Evolutionary conservation across 2,888 invertebrate species (phyloP).

Genomic region (Ectobius pallidus): DNA sequence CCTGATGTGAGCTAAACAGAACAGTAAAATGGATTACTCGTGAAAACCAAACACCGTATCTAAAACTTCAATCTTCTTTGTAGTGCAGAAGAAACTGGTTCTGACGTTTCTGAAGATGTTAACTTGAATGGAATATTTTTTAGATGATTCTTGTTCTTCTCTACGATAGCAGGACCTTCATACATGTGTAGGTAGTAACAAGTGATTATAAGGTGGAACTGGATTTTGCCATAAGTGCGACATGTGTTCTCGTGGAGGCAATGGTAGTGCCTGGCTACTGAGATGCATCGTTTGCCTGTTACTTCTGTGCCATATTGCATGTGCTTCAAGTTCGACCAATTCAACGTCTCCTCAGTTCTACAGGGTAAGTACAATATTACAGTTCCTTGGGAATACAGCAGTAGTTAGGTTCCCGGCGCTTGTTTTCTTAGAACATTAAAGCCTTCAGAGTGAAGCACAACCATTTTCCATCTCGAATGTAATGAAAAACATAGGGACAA

Average conservation of each 20-base stretch:
- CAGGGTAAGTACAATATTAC: constrained; percentile 13
- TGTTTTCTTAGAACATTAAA: no score
- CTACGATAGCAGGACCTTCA: background rate
- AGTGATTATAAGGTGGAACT: no score
- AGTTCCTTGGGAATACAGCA: no score
- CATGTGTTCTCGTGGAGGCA: no score
- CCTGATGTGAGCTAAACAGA: background rate
- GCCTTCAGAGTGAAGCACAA: no score
- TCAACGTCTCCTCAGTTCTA: background rate
- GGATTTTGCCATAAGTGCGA: no score
- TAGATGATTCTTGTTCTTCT: background rate
- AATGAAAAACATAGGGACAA: no score
- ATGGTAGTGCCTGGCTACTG: background rate
- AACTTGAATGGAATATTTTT: background rate
- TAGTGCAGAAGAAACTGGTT: background rate
- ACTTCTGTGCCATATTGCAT: background rate
- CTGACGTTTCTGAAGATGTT: constrained; percentile 8
- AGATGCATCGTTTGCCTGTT: background rate
- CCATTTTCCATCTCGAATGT: no score
- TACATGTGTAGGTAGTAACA: no score
- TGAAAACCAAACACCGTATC: constrained; percentile 13
- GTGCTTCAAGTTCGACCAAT: background rate
- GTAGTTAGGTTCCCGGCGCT: no score
- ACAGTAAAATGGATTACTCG: constrained; percentile 11
- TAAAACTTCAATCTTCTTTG: constrained; percentile 7